Evolutionary conservation across 2,888 invertebrate genomes (phyloP).

Genomic region (Sinopyrophorus schimmeli): DNA sequence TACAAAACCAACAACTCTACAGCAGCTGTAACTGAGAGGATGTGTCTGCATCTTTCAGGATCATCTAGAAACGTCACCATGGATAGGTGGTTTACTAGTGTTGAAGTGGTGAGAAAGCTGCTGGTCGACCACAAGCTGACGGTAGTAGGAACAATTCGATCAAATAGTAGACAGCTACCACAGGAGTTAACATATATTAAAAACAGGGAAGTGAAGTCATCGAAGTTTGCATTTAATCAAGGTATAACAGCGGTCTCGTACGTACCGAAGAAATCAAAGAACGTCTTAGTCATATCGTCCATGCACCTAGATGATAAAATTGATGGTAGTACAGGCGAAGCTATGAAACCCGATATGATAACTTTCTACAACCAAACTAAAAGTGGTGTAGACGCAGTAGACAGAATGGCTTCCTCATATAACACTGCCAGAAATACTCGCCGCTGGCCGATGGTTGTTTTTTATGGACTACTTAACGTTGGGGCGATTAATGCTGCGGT

Average conservation of each 20-base stretch:
- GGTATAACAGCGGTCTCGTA: slow-evolving; percentile 8
- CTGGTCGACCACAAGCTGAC: slow-evolving; percentile 9
- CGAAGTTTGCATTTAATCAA: not conserved
- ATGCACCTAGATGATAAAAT: slow-evolving; percentile 10
- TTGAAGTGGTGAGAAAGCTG: not conserved
- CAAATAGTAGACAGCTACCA: not conserved
- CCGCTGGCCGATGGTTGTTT: slow-evolving; percentile 18
- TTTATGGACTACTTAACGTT: slow-evolving; percentile 12
- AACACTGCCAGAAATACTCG: slow-evolving; percentile 10
- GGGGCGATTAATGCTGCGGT: slow-evolving; percentile 9
- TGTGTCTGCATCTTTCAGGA: slow-evolving; percentile 12
- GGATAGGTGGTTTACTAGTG: slow-evolving; percentile 17
- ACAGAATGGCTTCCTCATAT: not conserved
- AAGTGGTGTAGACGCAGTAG: slow-evolving; percentile 2
- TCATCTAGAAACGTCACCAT: slow-evolving; percentile 13
- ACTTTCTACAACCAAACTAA: slow-evolving; percentile 12
- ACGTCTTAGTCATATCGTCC: slow-evolving; percentile 13
- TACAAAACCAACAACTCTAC: slow-evolving; percentile 13
- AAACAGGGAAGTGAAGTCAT: slow-evolving; percentile 6
- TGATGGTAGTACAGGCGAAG: not conserved
- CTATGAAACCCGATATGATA: slow-evolving; percentile 13
- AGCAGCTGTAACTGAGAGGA: slow-evolving; percentile 11
- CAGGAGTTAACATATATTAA: not conserved
- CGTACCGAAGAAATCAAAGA: slow-evolving; percentile 12
- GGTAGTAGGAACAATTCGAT: slow-evolving; percentile 13